Evolutionary conservation across 1,140 invertebrate genomes (phyloP).

Genomic region (Araneus ventricosus): DNA sequence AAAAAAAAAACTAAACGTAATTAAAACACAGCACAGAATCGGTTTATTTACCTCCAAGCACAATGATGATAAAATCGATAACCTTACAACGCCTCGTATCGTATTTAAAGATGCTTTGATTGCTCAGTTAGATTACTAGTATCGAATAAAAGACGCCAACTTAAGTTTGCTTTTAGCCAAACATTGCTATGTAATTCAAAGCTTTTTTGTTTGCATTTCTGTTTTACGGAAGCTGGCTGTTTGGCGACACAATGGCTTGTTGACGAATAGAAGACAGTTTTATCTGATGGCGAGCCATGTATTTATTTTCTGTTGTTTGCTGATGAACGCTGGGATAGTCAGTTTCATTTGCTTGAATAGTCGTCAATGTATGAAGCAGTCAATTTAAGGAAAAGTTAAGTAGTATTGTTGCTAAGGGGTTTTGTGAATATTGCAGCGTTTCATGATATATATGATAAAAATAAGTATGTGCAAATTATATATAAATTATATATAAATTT

Average conservation of each 20-base stretch:
- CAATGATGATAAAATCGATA: neutral
- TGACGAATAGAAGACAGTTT: neutral
- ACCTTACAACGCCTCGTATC: neutral
- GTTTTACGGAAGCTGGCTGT: neutral
- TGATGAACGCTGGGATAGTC: neutral
- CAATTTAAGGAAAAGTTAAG: neutral
- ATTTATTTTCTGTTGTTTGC: neutral
- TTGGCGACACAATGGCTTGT: neutral
- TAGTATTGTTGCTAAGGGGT: neutral
- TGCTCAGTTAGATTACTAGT: neutral
- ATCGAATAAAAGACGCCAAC: neutral
- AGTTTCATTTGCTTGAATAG: neutral
- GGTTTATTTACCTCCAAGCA: neutral
- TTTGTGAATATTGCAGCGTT: neutral
- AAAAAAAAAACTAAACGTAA: neutral
- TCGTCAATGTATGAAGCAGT: neutral
- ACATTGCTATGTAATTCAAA: neutral
- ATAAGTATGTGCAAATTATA: neutral
- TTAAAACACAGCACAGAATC: neutral
- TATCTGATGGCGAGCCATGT: neutral
- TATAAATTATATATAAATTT: too few relatives aligned
- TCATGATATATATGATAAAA: neutral
- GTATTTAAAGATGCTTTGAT: neutral
- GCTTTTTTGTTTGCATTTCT: too few relatives aligned
- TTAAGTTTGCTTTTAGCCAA: neutral